A percentile compares a stretch with the other conserved stretches of the same genome.
These are phyloP conservation scores for Baccha elongata DNA, from an alignment of 2,888 invertebrate genomes.

Conservation along the genomic window DNA sequence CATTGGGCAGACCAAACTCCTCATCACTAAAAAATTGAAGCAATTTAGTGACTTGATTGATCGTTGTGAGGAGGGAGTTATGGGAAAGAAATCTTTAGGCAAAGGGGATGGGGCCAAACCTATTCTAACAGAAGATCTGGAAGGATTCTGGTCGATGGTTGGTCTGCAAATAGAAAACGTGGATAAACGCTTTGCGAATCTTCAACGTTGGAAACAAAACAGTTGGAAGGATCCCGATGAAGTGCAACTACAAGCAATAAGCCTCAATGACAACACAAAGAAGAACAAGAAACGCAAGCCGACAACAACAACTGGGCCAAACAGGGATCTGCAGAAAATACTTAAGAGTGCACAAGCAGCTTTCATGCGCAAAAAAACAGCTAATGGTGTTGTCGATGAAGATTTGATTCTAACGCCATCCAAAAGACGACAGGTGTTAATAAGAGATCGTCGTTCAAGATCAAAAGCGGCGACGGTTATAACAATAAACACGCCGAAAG, in stretches of 20 bases:
- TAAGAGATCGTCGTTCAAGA: conserved; percentile 68
- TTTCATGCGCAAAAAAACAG: conserved; percentile 74
- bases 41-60: conserved; percentile 86
- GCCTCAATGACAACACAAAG: conserved; percentile 60
- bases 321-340: conserved; percentile 76
- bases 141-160: conserved; percentile 87
- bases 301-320: conserved; percentile 73
- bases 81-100: conserved; percentile 54
- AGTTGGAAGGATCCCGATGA: conserved; percentile 80
- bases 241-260: conserved; percentile 19
- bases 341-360: conserved; percentile 76
- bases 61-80: conserved; percentile 78
- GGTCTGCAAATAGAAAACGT: conserved; percentile 83
- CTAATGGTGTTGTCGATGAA: conserved; percentile 14
- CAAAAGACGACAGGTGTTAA: conserved; percentile 63
- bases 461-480: conserved; percentile 75
- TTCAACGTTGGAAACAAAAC: conserved; percentile 78
- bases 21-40: conserved; percentile 88
- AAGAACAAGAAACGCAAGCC: conserved; percentile 70
- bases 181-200: conserved; percentile 79
- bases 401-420: conserved; percentile 68
- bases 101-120: conserved; percentile 77
- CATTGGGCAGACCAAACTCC: conserved; percentile 89
- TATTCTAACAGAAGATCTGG: conserved; percentile 85
- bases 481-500: conserved; percentile 58